Percentiles rank a stretch among this genome's conserved stretches.
Conservation (phyloP, 2,113 vertebrate genomes). For the Campylomormyrus numenius region DNA sequence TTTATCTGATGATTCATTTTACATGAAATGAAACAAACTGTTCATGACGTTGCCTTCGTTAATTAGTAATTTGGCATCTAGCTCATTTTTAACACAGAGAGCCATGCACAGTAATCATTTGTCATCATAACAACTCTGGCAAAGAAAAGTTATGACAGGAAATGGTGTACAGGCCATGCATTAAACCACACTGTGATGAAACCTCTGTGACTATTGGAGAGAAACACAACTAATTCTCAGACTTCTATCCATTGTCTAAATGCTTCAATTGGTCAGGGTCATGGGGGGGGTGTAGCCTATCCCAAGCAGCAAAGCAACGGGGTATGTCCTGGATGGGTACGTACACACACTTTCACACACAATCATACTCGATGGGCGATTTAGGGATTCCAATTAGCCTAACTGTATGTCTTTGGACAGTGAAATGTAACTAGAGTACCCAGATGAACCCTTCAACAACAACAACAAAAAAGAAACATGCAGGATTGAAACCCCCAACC, state of each 20-base stretch:
- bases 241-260: not conserved
- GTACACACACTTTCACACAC: not conserved
- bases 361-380: not conserved
- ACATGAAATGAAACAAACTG: not conserved
- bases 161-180: not conserved
- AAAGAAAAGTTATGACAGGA: not conserved
- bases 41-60: not conserved
- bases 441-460: not conserved
- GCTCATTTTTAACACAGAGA: not conserved
- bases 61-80: not conserved
- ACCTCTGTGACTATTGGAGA: not conserved
- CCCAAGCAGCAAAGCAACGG: not conserved
- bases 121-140: not conserved
- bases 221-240: not conserved
- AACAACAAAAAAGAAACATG: not conserved
- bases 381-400: not conserved
- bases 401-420: not conserved
- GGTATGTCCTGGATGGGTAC: too few species aligned
- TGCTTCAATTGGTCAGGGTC: not conserved
- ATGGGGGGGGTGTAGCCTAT: not conserved
- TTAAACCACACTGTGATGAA: not conserved
- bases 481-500: not conserved
- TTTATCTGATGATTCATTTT: not conserved
- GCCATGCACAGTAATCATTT: not conserved
- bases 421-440: not conserved